Percentiles rank a stretch among this genome's conserved stretches.
phyloP scores from a whole-genome alignment of 2,888 invertebrate genomes.

The Globia sparganii region DNA sequence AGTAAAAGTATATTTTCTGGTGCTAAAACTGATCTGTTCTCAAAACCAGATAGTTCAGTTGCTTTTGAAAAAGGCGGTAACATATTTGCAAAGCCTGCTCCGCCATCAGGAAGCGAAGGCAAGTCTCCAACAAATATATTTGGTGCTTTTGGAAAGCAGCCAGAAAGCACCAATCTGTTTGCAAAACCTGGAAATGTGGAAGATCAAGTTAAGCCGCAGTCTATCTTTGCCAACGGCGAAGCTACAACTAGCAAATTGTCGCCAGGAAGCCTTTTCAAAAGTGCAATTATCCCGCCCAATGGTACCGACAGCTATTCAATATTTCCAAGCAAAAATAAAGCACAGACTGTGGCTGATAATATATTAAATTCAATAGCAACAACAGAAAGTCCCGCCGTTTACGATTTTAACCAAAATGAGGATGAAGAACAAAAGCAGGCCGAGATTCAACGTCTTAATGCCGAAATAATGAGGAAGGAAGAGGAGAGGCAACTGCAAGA shows the following conservation, averaged over 20 bases:
- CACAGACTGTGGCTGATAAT: slow-evolving; percentile 79
- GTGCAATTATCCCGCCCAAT: slow-evolving; percentile 72
- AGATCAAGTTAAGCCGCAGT: slow-evolving; percentile 57
- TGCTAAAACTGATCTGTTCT: slow-evolving; percentile 67
- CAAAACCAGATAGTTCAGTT: slow-evolving; percentile 67
- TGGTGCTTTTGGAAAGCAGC: slow-evolving; percentile 73
- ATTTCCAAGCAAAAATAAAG: slow-evolving; percentile 84
- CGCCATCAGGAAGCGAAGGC: slow-evolving; percentile 60
- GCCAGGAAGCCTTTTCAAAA: slow-evolving; percentile 84
- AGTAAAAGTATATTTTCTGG: slow-evolving; percentile 61
- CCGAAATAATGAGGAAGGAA: slow-evolving; percentile 70
- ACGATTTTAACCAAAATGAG: slow-evolving; percentile 80
- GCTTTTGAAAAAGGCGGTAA: slow-evolving; percentile 71
- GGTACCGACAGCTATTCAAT: slow-evolving; percentile 76
- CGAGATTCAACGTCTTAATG: slow-evolving; percentile 65
- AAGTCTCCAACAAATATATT: slow-evolving; percentile 77
- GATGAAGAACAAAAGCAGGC: slow-evolving; percentile 63
- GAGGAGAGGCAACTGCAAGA: slow-evolving; percentile 72
- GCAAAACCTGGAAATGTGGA: slow-evolving; percentile 43
- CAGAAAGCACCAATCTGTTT: slow-evolving; percentile 70
- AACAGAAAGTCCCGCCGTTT: slow-evolving; percentile 71
- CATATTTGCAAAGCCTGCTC: slow-evolving; percentile 75
- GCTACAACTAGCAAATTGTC: slow-evolving; percentile 72
- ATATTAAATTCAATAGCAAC: slow-evolving; percentile 79
- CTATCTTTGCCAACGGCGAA: slow-evolving; percentile 75